phyloP scores from a whole-genome alignment of 2,888 invertebrate genomes.

The Anaspis maculata region DNA sequence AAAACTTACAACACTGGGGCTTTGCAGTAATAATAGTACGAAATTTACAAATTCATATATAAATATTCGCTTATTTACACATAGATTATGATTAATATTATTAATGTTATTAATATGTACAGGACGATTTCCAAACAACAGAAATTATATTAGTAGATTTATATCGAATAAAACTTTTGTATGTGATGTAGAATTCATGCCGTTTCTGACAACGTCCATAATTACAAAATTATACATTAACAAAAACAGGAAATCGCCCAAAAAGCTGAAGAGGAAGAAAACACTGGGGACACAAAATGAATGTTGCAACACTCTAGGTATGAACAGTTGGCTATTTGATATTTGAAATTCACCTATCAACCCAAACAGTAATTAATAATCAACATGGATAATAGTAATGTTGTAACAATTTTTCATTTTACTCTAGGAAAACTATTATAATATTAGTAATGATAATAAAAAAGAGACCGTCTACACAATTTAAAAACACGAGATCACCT shows the following conservation, averaged over 20 bases:
- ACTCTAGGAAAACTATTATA: too few species aligned
- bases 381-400: conserved; percentile 13
- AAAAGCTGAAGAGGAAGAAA: too few species aligned
- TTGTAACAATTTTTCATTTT: conserved; percentile 11
- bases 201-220: too few species aligned
- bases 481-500: conserved; percentile 39
- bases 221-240: too few species aligned
- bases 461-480: conserved; percentile 30
- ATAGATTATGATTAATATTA: conserved; percentile 19
- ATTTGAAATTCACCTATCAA: too few species aligned
- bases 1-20: conserved; percentile 23
- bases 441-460: too few species aligned
- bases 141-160: conserved; percentile 1
- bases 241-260: too few species aligned
- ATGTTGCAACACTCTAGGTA: too few species aligned
- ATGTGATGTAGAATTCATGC: too few species aligned
- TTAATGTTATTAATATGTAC: conserved; percentile 22
- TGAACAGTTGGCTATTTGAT: too few species aligned
- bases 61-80: conserved; percentile 36
- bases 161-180: conserved; percentile 1
- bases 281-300: too few species aligned
- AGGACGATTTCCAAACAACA: conserved; percentile 22
- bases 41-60: conserved; percentile 36
- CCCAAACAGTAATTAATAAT: conserved; percentile 15
- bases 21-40: conserved; percentile 34